A percentile compares a stretch with the other conserved stretches of the same genome.
Evolutionary conservation across 1,140 invertebrate species (phyloP).

Genomic region (Drosophila sp.): DNA sequence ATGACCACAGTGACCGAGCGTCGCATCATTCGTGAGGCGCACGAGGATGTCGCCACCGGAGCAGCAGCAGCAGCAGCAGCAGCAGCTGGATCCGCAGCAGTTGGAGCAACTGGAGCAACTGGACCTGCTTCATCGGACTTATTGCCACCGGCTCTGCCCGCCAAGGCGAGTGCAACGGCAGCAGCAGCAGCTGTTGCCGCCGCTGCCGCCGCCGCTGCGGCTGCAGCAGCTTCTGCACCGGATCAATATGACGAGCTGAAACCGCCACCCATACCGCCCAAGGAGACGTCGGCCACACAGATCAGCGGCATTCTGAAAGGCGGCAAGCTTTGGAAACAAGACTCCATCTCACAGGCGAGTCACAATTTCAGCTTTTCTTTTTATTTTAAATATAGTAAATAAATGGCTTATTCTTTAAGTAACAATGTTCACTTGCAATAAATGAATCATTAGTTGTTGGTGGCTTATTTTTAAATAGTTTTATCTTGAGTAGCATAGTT

Average conservation of each 20-base stretch:
- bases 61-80: neutral
- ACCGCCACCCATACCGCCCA: constrained; percentile 76
- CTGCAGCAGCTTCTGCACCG: constrained; percentile 20
- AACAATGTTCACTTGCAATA: too few species aligned
- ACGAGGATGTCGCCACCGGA: constrained; percentile 59
- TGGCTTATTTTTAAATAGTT: too few species aligned
- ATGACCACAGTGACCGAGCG: constrained; percentile 89
- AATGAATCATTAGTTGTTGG: neutral
- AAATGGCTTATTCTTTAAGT: too few species aligned
- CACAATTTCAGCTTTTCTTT: too few species aligned
- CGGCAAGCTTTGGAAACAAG: constrained; percentile 87
- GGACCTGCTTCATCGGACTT: constrained; percentile 39
- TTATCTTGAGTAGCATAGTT: too few species aligned
- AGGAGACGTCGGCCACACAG: constrained; percentile 84
- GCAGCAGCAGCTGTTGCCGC: constrained; percentile 38
- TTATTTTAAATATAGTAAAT: too few species aligned
- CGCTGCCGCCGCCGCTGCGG: constrained; percentile 18
- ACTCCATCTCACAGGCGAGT: constrained; percentile 83
- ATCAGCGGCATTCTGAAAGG: constrained; percentile 88
- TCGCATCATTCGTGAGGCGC: constrained; percentile 86
- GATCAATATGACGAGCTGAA: constrained; percentile 55
- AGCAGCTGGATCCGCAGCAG: neutral
- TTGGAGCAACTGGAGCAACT: neutral
- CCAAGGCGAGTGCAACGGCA: constrained; percentile 62
- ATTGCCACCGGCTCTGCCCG: constrained; percentile 70